Base-by-base conservation (phyloP, 2,113 vertebrate genomes). In the Taurulus bubalis region DNA sequence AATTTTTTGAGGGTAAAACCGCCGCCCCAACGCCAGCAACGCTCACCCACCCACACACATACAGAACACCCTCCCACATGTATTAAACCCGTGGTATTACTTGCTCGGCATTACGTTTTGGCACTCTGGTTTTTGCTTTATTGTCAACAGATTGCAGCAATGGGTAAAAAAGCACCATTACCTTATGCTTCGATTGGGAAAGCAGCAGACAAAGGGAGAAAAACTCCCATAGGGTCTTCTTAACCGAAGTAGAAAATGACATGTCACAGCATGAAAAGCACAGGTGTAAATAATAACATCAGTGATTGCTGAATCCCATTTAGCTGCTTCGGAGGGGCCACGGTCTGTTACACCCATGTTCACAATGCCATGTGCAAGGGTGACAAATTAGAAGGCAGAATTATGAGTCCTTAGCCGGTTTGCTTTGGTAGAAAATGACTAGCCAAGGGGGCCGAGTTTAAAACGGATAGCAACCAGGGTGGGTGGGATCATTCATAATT, bases 1-100 rank as follows among this genome's bases (percentile, higher is more conserved):
- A 68, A 62, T 68, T 68, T 64, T 42, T 9, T 7, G 16, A 36
- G 84, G 78, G 62, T 80, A 75, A 84, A 79, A 62, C n/a, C 24
- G 20, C 49, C 72, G 45, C 47, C 67, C 34, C 56, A 59, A 58
- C 73, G 55, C 36, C 55, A 75, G 36, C 34, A 75, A 76, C 47
- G 45, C 47, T 73, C 68, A 86, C 75, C 36, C 38, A 42, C 36
- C 26, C 47, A 60, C 26, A 69, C 36, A 60, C 20, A 69, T 9
- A 38, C 12, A 24, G 2, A 65, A n/a, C 38, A 63, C n/a, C 34
- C 26, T 49, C 24, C 64, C 22, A 49, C 24, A 67, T 63, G 49
- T 60, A 45, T 62, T 26, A 55, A 67, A 75, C 42, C 55, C 0
- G 0, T 18, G 20, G 45, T 6, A 56, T 34, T 55, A 11, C 16